Conservation (phyloP, 2,797 vertebrate genomes). For the Tamandua tetradactyla region DNA sequence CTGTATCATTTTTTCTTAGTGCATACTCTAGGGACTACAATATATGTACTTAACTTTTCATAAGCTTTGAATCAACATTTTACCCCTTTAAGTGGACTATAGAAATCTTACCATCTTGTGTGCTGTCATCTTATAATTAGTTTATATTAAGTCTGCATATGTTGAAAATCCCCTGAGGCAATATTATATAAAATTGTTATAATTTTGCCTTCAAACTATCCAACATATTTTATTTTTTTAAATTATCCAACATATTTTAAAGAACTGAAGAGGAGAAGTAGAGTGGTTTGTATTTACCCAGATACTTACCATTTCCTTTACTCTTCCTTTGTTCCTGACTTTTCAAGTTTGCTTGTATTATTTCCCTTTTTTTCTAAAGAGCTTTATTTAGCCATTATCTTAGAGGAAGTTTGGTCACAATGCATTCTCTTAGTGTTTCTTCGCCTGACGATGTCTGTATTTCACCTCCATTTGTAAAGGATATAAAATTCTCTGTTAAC, state of each 20-base stretch:
- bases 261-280: not conserved
- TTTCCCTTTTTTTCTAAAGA: constrained; percentile 31
- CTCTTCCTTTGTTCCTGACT: not conserved
- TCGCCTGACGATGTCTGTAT: not conserved
- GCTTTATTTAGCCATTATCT: not conserved
- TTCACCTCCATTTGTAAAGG: constrained; percentile 17
- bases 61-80: not conserved
- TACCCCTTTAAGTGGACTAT: not conserved
- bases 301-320: not conserved
- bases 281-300: not conserved
- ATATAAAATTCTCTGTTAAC: not conserved
- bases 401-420: constrained; percentile 12
- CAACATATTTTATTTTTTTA: not conserved
- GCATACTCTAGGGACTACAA: not conserved
- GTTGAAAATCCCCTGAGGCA: not conserved
- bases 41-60: not conserved
- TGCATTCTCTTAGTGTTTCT: constrained; percentile 34
- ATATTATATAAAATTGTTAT: not conserved
- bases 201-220: not conserved
- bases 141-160: not conserved
- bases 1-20: not conserved
- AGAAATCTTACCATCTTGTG: not conserved
- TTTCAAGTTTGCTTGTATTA: not conserved
- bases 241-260: not conserved
- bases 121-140: not conserved